Percentiles rank a stretch among this genome's conserved stretches.
Conservation (phyloP, 1,140 invertebrate genomes). For the Contarinia nasturtii region DNA sequence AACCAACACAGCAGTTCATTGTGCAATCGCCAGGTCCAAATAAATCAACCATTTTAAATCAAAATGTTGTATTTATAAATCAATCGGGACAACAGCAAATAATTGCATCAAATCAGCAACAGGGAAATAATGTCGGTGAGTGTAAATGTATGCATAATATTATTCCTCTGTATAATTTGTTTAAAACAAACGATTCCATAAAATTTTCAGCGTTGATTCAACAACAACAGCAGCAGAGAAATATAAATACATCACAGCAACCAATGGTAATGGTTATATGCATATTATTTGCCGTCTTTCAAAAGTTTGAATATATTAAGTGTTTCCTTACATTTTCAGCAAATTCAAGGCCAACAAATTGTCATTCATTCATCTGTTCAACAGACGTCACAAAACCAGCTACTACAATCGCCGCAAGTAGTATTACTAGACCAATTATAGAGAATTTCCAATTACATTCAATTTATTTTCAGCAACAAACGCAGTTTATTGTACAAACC, state of each 20-base stretch:
- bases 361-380: background rate
- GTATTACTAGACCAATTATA: background rate
- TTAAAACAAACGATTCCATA: too few relatives aligned
- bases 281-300: too few relatives aligned
- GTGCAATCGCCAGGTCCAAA: background rate
- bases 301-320: too few relatives aligned
- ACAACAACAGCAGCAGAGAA: too few relatives aligned
- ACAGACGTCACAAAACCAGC: background rate
- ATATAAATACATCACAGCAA: too few relatives aligned
- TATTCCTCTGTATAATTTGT: too few relatives aligned
- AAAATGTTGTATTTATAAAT: background rate
- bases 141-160: too few relatives aligned
- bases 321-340: too few relatives aligned
- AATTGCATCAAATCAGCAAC: background rate
- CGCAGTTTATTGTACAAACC: slow-evolving; percentile 6
- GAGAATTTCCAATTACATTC: background rate
- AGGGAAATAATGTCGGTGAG: background rate
- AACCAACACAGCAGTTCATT: background rate
- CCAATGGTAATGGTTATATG: too few relatives aligned
- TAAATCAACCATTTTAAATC: background rate
- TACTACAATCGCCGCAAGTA: background rate
- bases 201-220: too few relatives aligned
- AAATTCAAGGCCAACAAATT: too few relatives aligned
- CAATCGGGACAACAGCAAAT: background rate
- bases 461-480: slow-evolving; percentile 6